Conservation (phyloP, 2,797 vertebrate genomes). For the Girardinus metallicus region DNA sequence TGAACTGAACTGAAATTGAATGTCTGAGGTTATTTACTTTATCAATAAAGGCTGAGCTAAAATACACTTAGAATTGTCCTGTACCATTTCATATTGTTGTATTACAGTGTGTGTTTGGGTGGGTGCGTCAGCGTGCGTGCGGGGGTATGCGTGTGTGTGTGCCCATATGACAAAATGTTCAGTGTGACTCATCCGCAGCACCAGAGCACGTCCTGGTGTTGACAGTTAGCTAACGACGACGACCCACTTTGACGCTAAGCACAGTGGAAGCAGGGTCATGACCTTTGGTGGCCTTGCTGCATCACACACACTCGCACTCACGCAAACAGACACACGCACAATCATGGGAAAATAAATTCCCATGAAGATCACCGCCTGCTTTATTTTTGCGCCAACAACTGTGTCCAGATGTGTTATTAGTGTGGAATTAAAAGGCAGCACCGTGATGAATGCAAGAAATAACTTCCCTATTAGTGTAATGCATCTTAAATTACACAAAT, state of each 20-base stretch:
- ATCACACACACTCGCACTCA: not conserved
- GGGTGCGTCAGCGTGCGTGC: no score
- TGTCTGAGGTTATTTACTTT: no score
- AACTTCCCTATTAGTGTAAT: constrained; percentile 34
- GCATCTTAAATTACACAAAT: constrained; percentile 35
- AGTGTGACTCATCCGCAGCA: constrained; percentile 6
- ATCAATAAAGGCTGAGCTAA: no score
- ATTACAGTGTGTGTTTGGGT: no score
- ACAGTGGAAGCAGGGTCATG: constrained; percentile 62
- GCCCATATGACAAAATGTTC: not conserved
- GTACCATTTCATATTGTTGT: no score
- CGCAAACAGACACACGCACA: not conserved
- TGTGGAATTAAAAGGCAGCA: constrained; percentile 17
- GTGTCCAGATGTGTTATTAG: constrained; percentile 56
- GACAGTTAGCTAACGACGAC: constrained; percentile 76
- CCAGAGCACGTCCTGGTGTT: constrained; percentile 66
- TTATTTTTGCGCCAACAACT: constrained; percentile 35
- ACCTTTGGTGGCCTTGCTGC: constrained; percentile 43
- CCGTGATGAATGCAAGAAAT: constrained; percentile 17
- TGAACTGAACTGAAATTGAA: not conserved
- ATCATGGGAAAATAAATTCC: constrained; percentile 25
- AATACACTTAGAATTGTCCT: no score
- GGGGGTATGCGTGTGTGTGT: no score
- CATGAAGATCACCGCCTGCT: constrained; percentile 31
- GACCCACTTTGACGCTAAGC: constrained; percentile 68